Conservation (phyloP, 2,797 vertebrate species). For the Chaetodon trifasciatus region DNA sequence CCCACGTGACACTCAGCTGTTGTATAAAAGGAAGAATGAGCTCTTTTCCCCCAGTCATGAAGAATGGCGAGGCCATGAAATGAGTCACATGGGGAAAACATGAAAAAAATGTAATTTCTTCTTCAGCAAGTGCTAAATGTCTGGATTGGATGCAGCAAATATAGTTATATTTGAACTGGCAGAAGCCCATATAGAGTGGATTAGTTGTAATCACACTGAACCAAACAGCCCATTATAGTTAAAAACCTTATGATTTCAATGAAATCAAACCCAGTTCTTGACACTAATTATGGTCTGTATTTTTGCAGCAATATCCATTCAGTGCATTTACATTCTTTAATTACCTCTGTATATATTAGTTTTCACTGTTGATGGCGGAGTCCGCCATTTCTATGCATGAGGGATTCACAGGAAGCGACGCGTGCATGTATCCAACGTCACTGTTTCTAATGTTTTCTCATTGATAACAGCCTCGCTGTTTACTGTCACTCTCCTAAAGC, state of each 20-base stretch:
- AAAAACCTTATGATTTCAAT: not conserved
- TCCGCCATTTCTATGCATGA: not conserved
- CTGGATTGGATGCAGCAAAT: slow-evolving; percentile 3
- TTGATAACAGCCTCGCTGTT: not conserved
- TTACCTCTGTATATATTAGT: not conserved
- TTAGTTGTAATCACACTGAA: not conserved
- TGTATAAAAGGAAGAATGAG: slow-evolving; percentile 48
- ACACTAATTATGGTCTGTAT: not conserved
- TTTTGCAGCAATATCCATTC: not conserved
- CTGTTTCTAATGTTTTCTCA: slow-evolving; percentile 10
- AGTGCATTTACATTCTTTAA: not conserved
- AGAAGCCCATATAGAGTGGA: not conserved
- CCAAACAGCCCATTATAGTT: not conserved
- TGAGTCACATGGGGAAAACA: slow-evolving; percentile 34
- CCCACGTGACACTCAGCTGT: slow-evolving; percentile 47
- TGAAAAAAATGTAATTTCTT: slow-evolving; percentile 15
- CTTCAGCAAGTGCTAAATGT: slow-evolving; percentile 8
- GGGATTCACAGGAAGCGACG: not conserved
- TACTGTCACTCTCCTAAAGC: not conserved
- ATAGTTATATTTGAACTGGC: not conserved
- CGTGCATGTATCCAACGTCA: not conserved
- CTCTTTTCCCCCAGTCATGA: slow-evolving; percentile 8
- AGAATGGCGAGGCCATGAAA: slow-evolving; percentile 36
- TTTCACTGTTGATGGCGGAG: not conserved
- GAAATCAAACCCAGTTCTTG: not conserved